Conservation (phyloP, 2,113 vertebrate genomes). For the Pampusana beccarii region DNA sequence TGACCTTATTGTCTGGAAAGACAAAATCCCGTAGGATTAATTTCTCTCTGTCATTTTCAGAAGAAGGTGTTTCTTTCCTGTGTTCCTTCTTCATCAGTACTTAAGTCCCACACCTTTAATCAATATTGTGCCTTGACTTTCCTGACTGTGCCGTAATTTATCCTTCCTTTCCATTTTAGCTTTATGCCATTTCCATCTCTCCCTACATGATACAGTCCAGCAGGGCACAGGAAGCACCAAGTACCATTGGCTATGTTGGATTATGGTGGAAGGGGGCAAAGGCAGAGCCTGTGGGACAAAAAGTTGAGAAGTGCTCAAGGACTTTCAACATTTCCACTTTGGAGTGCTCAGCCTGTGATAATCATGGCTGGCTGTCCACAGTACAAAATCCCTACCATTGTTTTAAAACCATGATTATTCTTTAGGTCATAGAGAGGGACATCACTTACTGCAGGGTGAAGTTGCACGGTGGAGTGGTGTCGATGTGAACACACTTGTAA, state of each 20-base stretch:
- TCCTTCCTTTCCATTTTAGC: background rate
- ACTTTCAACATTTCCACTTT: background rate
- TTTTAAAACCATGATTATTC: background rate
- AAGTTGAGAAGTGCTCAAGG: background rate
- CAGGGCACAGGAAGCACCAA: accelerated
- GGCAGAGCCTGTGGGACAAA: background rate
- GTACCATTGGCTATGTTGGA: background rate
- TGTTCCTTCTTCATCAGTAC: background rate
- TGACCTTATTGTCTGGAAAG: background rate
- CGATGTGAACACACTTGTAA: background rate
- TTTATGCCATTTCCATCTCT: background rate
- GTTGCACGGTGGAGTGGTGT: too few species aligned
- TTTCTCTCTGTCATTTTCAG: background rate
- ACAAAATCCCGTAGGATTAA: background rate
- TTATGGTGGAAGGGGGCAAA: background rate
- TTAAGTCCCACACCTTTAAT: background rate
- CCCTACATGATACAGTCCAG: background rate
- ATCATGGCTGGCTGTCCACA: background rate
- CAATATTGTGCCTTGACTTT: background rate
- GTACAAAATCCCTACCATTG: background rate
- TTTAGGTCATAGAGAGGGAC: accelerated
- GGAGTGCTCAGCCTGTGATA: background rate
- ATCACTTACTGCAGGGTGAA: background rate
- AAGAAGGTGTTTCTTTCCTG: background rate
- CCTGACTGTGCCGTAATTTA: background rate